Conservation (phyloP, 2,888 invertebrate genomes). For the Trissonchulus sp. region DNA sequence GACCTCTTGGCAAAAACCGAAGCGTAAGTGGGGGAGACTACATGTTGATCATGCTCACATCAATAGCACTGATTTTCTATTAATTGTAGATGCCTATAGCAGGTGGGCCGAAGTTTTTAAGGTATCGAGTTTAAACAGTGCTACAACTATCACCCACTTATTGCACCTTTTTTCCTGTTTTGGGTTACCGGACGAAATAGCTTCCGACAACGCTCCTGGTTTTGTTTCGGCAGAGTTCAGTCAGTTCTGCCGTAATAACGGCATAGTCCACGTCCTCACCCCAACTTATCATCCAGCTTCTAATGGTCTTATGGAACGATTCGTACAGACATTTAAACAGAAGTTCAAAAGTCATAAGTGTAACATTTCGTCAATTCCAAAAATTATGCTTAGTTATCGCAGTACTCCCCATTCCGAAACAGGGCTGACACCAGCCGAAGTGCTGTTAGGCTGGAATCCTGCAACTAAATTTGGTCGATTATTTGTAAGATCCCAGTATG, state of each 20-base stretch:
- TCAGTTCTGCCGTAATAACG: slow-evolving; percentile 37
- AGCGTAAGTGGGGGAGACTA: slow-evolving; percentile 49
- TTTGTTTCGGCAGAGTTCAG: slow-evolving; percentile 43
- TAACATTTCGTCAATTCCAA: too few relatives aligned
- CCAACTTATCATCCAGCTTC: slow-evolving; percentile 43
- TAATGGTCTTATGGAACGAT: slow-evolving; percentile 45
- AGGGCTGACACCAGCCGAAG: too few relatives aligned
- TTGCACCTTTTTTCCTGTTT: slow-evolving; percentile 38
- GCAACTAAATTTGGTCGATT: too few relatives aligned
- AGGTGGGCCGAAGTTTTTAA: slow-evolving; percentile 49
- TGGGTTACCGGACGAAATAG: slow-evolving; percentile 45
- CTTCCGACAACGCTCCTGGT: slow-evolving; percentile 48
- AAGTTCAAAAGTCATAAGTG: background rate
- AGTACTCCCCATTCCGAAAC: too few relatives aligned
- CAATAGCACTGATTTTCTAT: slow-evolving; percentile 44
- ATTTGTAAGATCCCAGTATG: too few relatives aligned
- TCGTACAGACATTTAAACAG: slow-evolving; percentile 41
- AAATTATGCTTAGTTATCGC: too few relatives aligned
- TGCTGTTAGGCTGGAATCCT: too few relatives aligned
- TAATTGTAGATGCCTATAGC: slow-evolving; percentile 53
- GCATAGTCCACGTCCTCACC: slow-evolving; percentile 38
- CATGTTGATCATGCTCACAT: slow-evolving; percentile 55
- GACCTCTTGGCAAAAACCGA: slow-evolving; percentile 44
- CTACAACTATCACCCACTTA: slow-evolving; percentile 39
- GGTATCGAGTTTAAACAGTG: slow-evolving; percentile 43